Evolutionary conservation across 2,888 invertebrate genomes (phyloP), one percentile per base, ranked within the genome.

Genomic region (Eubasilissa splendida): DNA sequence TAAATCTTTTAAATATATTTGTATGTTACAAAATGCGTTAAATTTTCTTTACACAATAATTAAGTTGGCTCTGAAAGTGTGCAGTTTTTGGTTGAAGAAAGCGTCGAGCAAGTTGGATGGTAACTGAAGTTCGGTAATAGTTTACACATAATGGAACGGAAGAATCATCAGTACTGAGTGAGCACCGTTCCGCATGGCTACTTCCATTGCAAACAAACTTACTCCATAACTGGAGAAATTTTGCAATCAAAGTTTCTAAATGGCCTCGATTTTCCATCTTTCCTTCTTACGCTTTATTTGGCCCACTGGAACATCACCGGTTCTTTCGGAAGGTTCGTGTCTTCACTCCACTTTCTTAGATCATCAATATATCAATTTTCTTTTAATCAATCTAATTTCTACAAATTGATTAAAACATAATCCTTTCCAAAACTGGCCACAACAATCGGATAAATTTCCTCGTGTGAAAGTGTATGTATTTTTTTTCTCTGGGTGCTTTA

Each of bases 171-270:
- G 68, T 4, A 58, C 56, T 77, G 68, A 77, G 65, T 58, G 68
- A 77, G 58, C 54, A 68, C 68, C 60, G 14, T 68, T 59, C 68
- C 68, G 33, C 68, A 9, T 54, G 68, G 68, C 66, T 14, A 65
- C 76, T 53, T 42, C 63, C 60, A 22, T 63, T 31, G 31, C 31
- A 22, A 31, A 33, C 68, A 66, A 80, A 56, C 76, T 82, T 82
- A 59, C 75, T 60, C 79, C 81, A 83, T 81, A 83, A 83, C 81
- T 76, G 81, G 73, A 77, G 81, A 81, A 74, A 83, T 83, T 83
- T 83, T 76, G 83, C 83, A 83, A 83, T 83, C 83, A 83, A 83
- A 83, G 76, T 83, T 83, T 83, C 81, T 80, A 77, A 83, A 83
- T 77, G 80, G 83, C 80, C 75, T 59, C 83, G 83, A 83, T 83